Base-by-base conservation (phyloP, 2,113 vertebrate genomes). In the Cyprinodon tularosa region DNA sequence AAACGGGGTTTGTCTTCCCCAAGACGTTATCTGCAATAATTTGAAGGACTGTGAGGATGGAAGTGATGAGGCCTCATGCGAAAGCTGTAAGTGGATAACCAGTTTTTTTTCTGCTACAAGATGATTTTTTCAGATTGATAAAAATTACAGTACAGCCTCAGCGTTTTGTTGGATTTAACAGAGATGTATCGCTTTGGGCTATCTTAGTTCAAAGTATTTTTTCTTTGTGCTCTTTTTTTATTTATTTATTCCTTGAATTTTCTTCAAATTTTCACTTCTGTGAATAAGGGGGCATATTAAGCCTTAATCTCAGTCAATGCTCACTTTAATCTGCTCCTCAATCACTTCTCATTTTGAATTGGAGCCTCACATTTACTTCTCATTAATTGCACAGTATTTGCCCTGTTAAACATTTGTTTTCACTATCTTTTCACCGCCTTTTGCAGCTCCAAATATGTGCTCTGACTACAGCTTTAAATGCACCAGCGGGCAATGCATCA, bases 41-140 rank as follows among this genome's bases (percentile, higher is more conserved):
- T 91, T 87, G 59, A 85, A 8, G 37, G 94, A 95, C 88, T 95
- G 95, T 37, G 38, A n/a, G 2, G 94, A 95, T 29, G 93, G 93
- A 62, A 94, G 93, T 36, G 95, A 95, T 20, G 95, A 95, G 82
- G 84, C 88, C 57, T 82, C 81, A 38, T 95, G 95, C 79, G 29
- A 73, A 78, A 6, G 44, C 38, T 83, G 94, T 94, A 69, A 92
- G 92, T 88, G 39, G 38, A 57, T 9, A 20, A 57, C n/a, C 38
- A 6, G 15, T 37, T 57, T 65, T 44, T 11, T 62, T 44, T 68
- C 45, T 39, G 29, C 29, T 64, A 86, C 39, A 29, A 29, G 76
- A 68, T 61, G 78, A 76, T 47, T 71, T 70, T 77, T 76, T 29
- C 29, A 29, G 29, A 29, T 29, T 29, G 29, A 29, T 29, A 29